A percentile compares a stretch with the other conserved stretches of the same genome.
These are phyloP conservation scores for Terrapene triunguis DNA, from an alignment of 2,113 vertebrate species.

Conservation along the genomic window DNA sequence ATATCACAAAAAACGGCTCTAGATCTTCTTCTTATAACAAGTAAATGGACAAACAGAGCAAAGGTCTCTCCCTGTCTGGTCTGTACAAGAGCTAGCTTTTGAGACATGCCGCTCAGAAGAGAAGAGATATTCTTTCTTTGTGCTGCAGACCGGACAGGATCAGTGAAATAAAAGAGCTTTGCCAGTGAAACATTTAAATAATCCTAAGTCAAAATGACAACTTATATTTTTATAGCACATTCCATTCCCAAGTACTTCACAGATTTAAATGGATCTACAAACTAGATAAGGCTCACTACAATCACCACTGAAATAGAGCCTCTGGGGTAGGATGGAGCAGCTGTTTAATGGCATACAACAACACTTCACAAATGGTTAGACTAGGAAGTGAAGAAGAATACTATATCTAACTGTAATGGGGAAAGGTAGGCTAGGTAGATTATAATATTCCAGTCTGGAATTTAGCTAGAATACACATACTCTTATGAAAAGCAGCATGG, in stretches of 20 bases:
- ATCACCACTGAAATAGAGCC: not conserved
- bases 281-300: not conserved
- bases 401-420: not conserved
- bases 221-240: not conserved
- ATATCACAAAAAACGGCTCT: constrained; percentile 53
- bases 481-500: not conserved
- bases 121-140: constrained; percentile 32
- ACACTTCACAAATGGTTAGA: not conserved
- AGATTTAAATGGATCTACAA: not conserved
- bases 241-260: not conserved
- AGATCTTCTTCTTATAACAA: constrained; percentile 46
- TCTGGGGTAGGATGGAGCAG: not conserved
- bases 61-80: constrained; percentile 4
- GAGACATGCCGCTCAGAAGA: constrained; percentile 13
- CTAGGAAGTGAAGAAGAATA: not conserved
- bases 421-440: not conserved
- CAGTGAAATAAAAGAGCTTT: constrained; percentile 58
- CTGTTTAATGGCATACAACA: not conserved
- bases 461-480: not conserved
- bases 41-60: constrained; percentile 6
- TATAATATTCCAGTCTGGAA: not conserved
- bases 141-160: constrained; percentile 64
- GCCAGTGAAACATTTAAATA: constrained; percentile 50
- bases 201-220: not conserved
- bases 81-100: constrained; percentile 54